phyloP scores from a whole-genome alignment of 2,797 vertebrate genomes.

The Garrulus glandarius region DNA sequence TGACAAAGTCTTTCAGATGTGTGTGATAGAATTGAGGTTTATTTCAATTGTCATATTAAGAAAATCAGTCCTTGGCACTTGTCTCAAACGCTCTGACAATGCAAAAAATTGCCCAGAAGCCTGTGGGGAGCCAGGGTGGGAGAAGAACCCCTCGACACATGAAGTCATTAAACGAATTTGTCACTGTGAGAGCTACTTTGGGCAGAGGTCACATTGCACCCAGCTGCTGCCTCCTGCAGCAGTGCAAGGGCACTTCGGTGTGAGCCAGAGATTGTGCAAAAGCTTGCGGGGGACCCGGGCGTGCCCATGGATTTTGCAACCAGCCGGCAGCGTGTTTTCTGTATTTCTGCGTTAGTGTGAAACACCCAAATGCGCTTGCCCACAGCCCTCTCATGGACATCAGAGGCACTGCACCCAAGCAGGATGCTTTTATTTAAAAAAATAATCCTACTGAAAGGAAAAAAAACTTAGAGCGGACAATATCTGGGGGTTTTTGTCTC shows the following conservation, averaged over 20 bases:
- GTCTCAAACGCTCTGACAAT: not conserved
- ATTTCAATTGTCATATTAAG: not conserved
- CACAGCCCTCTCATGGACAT: not conserved
- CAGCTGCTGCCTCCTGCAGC: not conserved
- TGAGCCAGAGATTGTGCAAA: not conserved
- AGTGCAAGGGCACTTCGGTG: not conserved
- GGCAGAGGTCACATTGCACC: not conserved
- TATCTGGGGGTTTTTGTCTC: accelerated
- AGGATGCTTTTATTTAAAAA: not conserved
- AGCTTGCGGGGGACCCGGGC: not conserved
- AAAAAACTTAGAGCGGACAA: accelerated
- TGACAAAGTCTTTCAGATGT: not conserved
- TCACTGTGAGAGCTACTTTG: not conserved
- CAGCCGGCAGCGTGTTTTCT: not conserved
- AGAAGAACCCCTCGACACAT: not conserved
- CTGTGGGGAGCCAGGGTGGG: not conserved
- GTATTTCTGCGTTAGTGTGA: not conserved
- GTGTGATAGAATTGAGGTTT: not conserved
- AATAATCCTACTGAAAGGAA: not conserved
- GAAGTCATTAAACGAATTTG: not conserved
- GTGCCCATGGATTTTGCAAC: not conserved
- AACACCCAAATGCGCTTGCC: not conserved
- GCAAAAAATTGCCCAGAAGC: not conserved
- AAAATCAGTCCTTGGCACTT: not conserved
- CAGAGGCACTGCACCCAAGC: not conserved